phyloP scores from a whole-genome alignment of 2,113 vertebrate species.

The Steatornis caripensis region DNA sequence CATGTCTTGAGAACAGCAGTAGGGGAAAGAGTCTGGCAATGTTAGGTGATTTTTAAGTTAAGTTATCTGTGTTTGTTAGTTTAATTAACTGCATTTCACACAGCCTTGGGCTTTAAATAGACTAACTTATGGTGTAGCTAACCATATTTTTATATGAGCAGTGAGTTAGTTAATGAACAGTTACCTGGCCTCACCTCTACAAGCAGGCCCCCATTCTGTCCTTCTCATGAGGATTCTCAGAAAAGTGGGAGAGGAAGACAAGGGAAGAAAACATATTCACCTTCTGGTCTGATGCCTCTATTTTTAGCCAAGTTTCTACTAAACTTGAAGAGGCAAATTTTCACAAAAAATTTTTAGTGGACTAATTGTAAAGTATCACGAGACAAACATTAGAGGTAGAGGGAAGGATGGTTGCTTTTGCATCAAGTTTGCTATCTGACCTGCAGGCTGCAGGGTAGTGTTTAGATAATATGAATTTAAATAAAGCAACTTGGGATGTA shows the following conservation, averaged over 20 bases:
- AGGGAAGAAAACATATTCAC: neutral
- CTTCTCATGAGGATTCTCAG: neutral
- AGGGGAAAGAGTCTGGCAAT: neutral
- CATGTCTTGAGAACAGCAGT: neutral
- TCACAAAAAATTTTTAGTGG: neutral
- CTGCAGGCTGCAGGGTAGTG: constrained; percentile 28
- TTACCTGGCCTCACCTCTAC: neutral
- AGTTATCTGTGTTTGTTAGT: neutral
- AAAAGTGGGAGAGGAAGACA: neutral
- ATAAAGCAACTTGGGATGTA: constrained; percentile 3
- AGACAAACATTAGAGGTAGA: neutral
- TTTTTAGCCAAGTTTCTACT: constrained; percentile 34
- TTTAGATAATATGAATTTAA: constrained; percentile 36
- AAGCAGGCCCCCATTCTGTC: neutral
- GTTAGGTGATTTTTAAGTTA: neutral
- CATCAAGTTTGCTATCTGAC: neutral
- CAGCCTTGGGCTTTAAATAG: neutral
- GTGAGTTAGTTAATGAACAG: neutral
- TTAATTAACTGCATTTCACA: constrained; percentile 16
- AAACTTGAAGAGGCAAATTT: constrained; percentile 18
- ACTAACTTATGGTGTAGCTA: constrained; percentile 10
- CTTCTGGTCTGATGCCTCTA: neutral
- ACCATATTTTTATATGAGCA: constrained; percentile 3
- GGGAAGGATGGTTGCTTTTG: neutral
- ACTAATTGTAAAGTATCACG: constrained; percentile 40